These are phyloP conservation scores for Emys orbicularis DNA, from an alignment of 2,797 vertebrate genomes.

Conservation along the genomic window DNA sequence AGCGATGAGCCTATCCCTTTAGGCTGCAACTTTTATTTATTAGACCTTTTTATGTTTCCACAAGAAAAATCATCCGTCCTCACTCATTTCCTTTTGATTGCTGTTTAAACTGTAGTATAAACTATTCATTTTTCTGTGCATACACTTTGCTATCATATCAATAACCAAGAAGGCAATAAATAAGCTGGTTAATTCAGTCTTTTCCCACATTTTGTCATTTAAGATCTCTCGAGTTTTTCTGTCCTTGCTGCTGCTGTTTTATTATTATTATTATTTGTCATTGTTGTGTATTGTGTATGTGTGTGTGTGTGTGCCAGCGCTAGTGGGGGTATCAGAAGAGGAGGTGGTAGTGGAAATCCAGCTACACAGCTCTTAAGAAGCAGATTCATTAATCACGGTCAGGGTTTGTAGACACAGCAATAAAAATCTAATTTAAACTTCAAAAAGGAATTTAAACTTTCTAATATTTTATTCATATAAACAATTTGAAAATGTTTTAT, in stretches of 20 bases:
- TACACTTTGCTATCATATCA: neutral
- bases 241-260: neutral
- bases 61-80: neutral
- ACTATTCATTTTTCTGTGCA: neutral
- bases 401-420: slow-evolving; percentile 14
- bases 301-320: no score
- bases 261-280: neutral
- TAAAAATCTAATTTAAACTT: slow-evolving; percentile 49
- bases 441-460: neutral
- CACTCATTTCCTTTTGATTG: neutral
- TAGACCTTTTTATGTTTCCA: neutral
- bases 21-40: neutral
- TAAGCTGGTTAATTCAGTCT: rapidly evolving
- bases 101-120: neutral
- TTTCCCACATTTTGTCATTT: neutral
- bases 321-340: neutral
- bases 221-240: neutral
- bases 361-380: neutral
- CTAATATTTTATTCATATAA: neutral
- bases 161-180: rapidly evolving
- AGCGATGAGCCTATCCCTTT: neutral
- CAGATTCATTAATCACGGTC: neutral
- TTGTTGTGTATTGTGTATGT: neutral
- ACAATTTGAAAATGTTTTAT: neutral
- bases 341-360: neutral